Evolutionary conservation across 2,113 vertebrate species (phyloP), one percentile per base, ranked within the genome.

Genomic region (Psittacara wagleri): DNA sequence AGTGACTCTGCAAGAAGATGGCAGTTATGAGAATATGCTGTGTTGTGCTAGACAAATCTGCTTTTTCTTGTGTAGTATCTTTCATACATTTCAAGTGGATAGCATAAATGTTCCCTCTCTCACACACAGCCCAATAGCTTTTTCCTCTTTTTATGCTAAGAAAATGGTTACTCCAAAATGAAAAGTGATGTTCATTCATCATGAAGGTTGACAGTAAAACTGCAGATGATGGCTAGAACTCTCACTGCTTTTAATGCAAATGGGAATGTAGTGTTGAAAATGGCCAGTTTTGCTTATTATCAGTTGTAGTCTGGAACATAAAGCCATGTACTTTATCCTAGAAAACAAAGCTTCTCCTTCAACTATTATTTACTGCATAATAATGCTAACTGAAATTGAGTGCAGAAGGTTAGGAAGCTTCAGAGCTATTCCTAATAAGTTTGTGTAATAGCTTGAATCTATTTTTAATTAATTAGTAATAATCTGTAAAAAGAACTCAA

Each of bases 201-300:
- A 1, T 76, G 17, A 44, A 77, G 59, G 64, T 62, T 93, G 94
- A 89, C 88, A 93, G 54, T 69, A 63, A 89, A 91, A 51, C 35
- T 90, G 52, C 20, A 61, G 76, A 80, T 82, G 94, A 70, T 96
- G 91, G 96, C 63, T 93, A 85, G 77, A 93, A 49, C 86, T 95
- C 77, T 96, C 92, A 89, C 43, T 94, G 46, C 85, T 95, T 75
- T 88, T 76, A 18, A 49, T 93, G 39, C 19, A 37, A 37, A 95
- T 90, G 79, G 33, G 85, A 94, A 72, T 12, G n/a, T 22, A 19
- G 83, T 0, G 49, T 89, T 96, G 94, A 96, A 97, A 96, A 73
- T 27, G 5, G n/a, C 18, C 66, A 17, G 52, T 37, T 86, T 82
- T 81, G 16, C 57, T 59, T 76, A 55, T 55, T 86, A 29, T 68